These are phyloP conservation scores for Gulo gulo DNA, from an alignment of 2,113 vertebrate species.

Conservation along the genomic window DNA sequence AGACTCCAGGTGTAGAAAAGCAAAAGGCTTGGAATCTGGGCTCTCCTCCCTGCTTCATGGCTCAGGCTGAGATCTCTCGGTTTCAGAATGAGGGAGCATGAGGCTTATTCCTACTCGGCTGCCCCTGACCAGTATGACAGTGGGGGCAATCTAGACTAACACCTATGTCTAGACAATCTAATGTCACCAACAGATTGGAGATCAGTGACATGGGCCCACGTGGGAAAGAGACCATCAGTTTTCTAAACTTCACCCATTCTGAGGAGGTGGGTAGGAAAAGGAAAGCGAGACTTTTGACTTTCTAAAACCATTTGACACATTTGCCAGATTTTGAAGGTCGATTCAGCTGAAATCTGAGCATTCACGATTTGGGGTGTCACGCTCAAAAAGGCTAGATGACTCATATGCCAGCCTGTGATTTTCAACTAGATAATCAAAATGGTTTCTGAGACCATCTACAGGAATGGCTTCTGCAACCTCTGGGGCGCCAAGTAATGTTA, in stretches of 20 bases:
- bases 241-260: background rate
- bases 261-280: background rate
- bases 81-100: background rate
- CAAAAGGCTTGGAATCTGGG: too few relatives aligned
- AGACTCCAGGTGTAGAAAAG: background rate
- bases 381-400: slow-evolving; percentile 36
- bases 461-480: background rate
- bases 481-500: background rate
- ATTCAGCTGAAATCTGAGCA: slow-evolving; percentile 44
- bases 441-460: background rate
- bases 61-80: background rate
- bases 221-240: background rate
- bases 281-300: background rate
- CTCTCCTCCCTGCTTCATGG: background rate
- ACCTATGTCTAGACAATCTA: slow-evolving; percentile 22
- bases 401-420: slow-evolving; percentile 39
- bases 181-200: background rate
- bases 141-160: background rate
- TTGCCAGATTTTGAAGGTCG: slow-evolving; percentile 62
- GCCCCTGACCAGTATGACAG: background rate
- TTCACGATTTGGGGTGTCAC: background rate
- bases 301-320: slow-evolving; percentile 31
- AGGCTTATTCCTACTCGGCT: background rate
- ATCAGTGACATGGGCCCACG: background rate
- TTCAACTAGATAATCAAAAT: background rate